Base-by-base conservation (phyloP, 2,797 vertebrate species). In the Molossus molossus region DNA sequence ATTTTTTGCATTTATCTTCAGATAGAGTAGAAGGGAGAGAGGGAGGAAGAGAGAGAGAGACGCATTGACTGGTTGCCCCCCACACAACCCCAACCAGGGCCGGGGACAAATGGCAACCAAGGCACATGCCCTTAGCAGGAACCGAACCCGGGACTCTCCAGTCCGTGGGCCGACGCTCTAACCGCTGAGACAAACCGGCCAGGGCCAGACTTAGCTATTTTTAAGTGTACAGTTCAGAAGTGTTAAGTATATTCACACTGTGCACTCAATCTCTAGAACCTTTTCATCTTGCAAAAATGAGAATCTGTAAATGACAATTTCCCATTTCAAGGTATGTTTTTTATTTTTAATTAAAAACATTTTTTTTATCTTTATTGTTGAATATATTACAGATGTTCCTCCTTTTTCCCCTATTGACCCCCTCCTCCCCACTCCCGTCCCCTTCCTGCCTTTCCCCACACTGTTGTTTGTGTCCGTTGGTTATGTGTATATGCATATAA, bases 281-380 rank as follows among this genome's bases (percentile, higher is more conserved):
- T 82, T 83, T 88, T 91, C 27, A 27, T 90, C 76, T 84, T 89
- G 70, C 29, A 76, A 91, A 88, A 76, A 70, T 57, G 33, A 83
- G 84, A 73, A 48, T 94, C 15, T 76, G 14, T 62, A 37, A 82
- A 50, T 1, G 10, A 57, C 10, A 88, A 13, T 29, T 72, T 9
- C n/a, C 23, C 45, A 55, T 29, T 75, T 84, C 14, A 33, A 33
- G 33, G 33, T 33, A 33, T 33, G 33, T 33, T 33, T 33, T 33
- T 33, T 33, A 33, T 45, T 64, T 33, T 33, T 33, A 33, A 33
- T 33, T 33, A 33, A 33, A 33, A 33, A 33, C 33, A 33, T 33
- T 33, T 33, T 33, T 33, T 33, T 33, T 33, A 33, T 33, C 33
- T 33, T 33, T 33, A 33, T 33, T 33, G 33, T 33, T 33, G 33